Evolutionary conservation across 2,888 invertebrate genomes (phyloP).

Genomic region (Chymomyza caudatula): DNA sequence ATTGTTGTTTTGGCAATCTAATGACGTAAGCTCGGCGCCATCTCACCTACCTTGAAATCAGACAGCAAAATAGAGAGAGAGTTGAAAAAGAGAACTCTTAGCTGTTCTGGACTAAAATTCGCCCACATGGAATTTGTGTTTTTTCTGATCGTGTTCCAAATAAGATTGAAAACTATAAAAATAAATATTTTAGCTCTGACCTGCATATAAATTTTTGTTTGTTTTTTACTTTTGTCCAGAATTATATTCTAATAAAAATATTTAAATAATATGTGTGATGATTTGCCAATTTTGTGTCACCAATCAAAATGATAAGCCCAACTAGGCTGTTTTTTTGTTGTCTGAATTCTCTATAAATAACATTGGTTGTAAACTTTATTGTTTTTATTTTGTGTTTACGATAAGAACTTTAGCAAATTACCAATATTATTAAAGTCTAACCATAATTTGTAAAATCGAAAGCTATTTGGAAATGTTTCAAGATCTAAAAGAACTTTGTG

Average conservation of each 20-base stretch:
- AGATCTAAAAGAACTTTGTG: not conserved
- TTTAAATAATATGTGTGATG: not conserved
- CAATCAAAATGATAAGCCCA: no score
- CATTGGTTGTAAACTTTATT: not conserved
- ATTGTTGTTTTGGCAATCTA: not conserved
- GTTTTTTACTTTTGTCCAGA: conserved; percentile 1
- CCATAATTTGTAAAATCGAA: no score
- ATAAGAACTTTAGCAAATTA: not conserved
- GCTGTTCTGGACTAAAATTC: not conserved
- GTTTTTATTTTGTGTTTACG: not conserved
- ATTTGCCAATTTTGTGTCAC: no score
- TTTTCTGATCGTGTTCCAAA: not conserved
- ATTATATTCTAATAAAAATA: not conserved
- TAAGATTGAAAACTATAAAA: conserved; percentile 4
- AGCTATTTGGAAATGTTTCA: not conserved
- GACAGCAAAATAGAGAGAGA: not conserved
- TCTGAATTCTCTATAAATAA: not conserved
- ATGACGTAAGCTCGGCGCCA: conserved; percentile 23
- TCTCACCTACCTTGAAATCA: not conserved
- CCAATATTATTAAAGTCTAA: no score
- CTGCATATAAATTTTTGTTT: not conserved
- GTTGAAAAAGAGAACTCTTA: not conserved
- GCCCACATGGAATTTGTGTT: conserved; percentile 1
- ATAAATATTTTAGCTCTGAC: conserved; percentile 3
- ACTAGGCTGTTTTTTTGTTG: not conserved